Evolutionary conservation across 2,113 vertebrate genomes (phyloP), one percentile per base, ranked within the genome.

Genomic region (Protobothrops flavoviridis): DNA sequence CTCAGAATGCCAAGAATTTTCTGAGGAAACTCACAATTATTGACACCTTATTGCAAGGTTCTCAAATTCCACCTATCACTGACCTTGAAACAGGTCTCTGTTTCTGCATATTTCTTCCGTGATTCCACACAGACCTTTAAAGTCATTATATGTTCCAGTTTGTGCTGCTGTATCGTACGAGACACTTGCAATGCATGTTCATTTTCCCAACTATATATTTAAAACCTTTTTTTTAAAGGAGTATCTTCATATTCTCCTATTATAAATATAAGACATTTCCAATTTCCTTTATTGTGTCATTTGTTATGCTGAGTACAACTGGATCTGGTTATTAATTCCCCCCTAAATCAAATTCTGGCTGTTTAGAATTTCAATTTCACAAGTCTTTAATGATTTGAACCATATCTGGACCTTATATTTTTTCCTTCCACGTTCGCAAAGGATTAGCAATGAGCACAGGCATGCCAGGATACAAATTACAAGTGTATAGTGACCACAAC

Each of bases 271-370:
- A 50, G 43, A 61, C 43, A 23, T 87, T 92, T 92, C 91, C 91
- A 92, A 87, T 61, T 92, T 87, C 91, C 43, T 92, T 92, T 92
- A 33, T 48, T 45, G 50, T 92, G 29, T 13, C 85, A 59, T 92
- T 87, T 92, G 43, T 59, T 61, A 48, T 61, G 48, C 43, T 24
- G 56, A 33, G 59, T 59, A 87, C 43, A 61, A n/a, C 56, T n/a
- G 45, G 48, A 87, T 52, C 85, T 92, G 59, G 56, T 50, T 33
- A 88, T 56, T 52, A 29, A 53, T 5, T 61, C 23, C 56, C 26
- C 61, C 48, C 23, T 91, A 85, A 91, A 92, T 92, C 85, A 87
- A 61, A 92, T 92, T 39, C 90, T 91, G 48, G 53, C 91, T 87
- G 48, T 64, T 87, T 88, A 87, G 43, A 92, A 92, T 64, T 92